Base-by-base conservation (phyloP, 1,140 invertebrate genomes). In the Drosophila varians region DNA sequence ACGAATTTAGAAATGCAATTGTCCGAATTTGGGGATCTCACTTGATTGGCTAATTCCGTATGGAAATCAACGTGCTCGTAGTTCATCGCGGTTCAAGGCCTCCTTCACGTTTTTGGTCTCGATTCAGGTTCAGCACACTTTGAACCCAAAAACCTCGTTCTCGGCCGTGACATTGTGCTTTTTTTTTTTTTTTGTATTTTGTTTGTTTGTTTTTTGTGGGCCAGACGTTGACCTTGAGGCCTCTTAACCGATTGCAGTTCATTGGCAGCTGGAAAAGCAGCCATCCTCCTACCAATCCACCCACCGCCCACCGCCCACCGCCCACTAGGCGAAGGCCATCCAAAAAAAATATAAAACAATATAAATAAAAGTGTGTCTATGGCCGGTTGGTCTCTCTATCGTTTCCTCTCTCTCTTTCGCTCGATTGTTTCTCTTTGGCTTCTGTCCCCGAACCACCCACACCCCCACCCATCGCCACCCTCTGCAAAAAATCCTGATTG, bases 221-320 rank as follows among this genome's bases (percentile, higher is more conserved):
- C 34, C 66, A 70, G 53, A 56, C 66, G 38, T 70, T 70, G 66
- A 69, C 66, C 65, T 70, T 70, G 64, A 49, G 52, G 28, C 31
- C 52, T 34, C 28, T 43, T 49, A 43, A 40, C 66, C 64, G 64
- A 70, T 48, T 69, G 66, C 66, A 70, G 66, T 70, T 70, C 66
- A 70, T 56, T 70, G 66, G 51, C 45, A 65, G 61, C 60, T 53
- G 34, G 23, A 5, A 28, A 45, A 26, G 25, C 36, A 48, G 9
- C 23, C 45, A 31, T 16, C 26, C 12, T 3, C 4, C 43, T 6
- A 26, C 12, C 45, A 12, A 4, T 36, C 18, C 19, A 23, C 11
- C 36, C 23, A 40, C 36, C 34, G 3, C 21, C 36, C 19, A 19
- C 43, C 34, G 1, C 36, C 34, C 26, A 25, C 36, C 23, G 16